phyloP scores from a whole-genome alignment of 2,888 invertebrate genomes.

The Eilema caniola region DNA sequence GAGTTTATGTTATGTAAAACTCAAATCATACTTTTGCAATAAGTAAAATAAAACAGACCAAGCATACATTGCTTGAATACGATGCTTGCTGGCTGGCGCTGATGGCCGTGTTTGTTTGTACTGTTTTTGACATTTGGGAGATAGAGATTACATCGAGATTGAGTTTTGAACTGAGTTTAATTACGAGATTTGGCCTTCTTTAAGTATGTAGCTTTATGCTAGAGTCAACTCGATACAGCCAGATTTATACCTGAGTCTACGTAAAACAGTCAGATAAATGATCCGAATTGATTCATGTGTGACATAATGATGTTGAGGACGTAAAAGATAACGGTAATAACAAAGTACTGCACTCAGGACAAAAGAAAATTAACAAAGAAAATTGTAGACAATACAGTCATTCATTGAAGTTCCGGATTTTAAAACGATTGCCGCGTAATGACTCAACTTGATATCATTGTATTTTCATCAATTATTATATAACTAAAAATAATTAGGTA shows the following conservation, averaged over 20 bases:
- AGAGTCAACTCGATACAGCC: background rate
- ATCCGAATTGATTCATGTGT: background rate
- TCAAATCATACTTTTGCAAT: no score
- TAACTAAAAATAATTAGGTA: background rate
- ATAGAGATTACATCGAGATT: no score
- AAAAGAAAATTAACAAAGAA: constrained; percentile 6
- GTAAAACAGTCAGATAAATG: background rate
- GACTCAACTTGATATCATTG: constrained; percentile 13
- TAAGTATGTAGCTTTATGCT: background rate
- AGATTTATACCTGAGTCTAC: background rate
- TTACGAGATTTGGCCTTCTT: background rate
- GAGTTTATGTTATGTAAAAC: no score
- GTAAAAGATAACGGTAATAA: background rate
- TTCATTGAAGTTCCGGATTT: constrained; percentile 14
- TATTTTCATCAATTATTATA: constrained; percentile 12
- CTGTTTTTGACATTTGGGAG: no score
- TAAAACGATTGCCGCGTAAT: background rate
- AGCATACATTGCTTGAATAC: no score
- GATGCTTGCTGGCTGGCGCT: no score
- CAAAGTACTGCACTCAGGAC: background rate
- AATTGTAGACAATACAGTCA: constrained; percentile 11
- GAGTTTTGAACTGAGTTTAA: no score
- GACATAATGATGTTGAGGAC: background rate
- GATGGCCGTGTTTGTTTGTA: no score
- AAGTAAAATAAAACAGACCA: no score